Evolutionary conservation across 2,113 vertebrate genomes (phyloP), one percentile per base, ranked within the genome.

Genomic region (Sciurus niger): DNA sequence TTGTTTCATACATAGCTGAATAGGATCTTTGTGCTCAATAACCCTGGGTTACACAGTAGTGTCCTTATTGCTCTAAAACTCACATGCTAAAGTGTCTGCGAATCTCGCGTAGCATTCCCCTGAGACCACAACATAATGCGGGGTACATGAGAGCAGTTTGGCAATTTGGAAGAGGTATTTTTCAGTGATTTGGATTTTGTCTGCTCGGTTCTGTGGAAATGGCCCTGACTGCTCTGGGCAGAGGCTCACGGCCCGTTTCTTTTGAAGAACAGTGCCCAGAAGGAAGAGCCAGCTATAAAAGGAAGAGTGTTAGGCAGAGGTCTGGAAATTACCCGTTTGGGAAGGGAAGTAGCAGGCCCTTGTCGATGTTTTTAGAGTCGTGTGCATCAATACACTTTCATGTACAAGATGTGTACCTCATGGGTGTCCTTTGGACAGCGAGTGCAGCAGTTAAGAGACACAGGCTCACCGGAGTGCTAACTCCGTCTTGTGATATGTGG

Each of bases 141-240:
- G 40, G 25, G 10, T 25, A 8, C 18, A 84, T 46, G 0, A 90
- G 65, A 84, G 43, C 22, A 92, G 72, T 0, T 48, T 92, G 82
- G 1, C 79, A 74, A 87, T 0, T 0, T 67, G 30, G 25, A 51
- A 4, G 4, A 40, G 24, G n/a, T 13, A 58, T 48, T 51, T 90
- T 20, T 20, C 65, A 94, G 30, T 63, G 85, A 68, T 72, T 78
- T 80, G 90, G 5, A 11, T 1, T 0, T 74, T 37, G 22, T 48
- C 16, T 72, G 51, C 22, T 74, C n/a, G 72, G 10, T 67, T 73
- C 18, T 91, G 53, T 93, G 40, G 74, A 84, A 84, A 82, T 9
- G 51, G 1, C 17, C 60, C 20, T 73, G 28, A 6, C 32, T n/a
- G 37, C 25, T 89, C 17, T 43, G 82, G 60, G 25, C 7, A 60